A percentile compares a stretch with the other conserved stretches of the same genome.
Conservation (phyloP, 2,888 invertebrate species). For the Agrotis segetum region DNA sequence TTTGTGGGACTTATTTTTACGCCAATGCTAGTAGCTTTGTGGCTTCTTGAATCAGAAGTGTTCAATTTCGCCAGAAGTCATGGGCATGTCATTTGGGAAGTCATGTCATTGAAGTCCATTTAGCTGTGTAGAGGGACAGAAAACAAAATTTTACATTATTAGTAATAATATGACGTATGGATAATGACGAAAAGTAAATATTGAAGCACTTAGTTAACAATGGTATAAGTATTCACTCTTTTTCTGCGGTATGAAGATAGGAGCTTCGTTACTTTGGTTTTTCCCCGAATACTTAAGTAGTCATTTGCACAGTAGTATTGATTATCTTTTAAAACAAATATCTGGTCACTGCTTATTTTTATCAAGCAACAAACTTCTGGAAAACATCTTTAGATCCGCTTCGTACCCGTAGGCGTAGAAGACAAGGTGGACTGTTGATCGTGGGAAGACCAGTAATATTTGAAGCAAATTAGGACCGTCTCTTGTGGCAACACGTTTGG, state of each 20-base stretch:
- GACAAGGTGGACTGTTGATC: neutral
- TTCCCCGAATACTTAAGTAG: neutral
- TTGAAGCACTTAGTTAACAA: neutral
- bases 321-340: slow-evolving; percentile 5
- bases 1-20: too few species aligned
- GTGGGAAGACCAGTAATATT: too few species aligned
- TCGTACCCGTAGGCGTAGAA: neutral
- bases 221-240: neutral
- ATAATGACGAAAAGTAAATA: slow-evolving; percentile 14
- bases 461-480: too few species aligned
- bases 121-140: too few species aligned
- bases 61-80: too few species aligned
- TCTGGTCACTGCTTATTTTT: neutral
- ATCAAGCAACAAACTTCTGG: neutral
- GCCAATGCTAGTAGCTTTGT: too few species aligned
- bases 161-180: too few species aligned
- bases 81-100: too few species aligned
- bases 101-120: too few species aligned
- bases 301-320: slow-evolving; percentile 7
- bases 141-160: too few species aligned
- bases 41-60: too few species aligned
- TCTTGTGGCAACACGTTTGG: too few species aligned
- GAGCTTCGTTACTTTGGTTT: neutral
- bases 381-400: neutral
- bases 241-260: neutral